Conservation (phyloP, 2,888 invertebrate genomes). For the Dynastes grantii region DNA sequence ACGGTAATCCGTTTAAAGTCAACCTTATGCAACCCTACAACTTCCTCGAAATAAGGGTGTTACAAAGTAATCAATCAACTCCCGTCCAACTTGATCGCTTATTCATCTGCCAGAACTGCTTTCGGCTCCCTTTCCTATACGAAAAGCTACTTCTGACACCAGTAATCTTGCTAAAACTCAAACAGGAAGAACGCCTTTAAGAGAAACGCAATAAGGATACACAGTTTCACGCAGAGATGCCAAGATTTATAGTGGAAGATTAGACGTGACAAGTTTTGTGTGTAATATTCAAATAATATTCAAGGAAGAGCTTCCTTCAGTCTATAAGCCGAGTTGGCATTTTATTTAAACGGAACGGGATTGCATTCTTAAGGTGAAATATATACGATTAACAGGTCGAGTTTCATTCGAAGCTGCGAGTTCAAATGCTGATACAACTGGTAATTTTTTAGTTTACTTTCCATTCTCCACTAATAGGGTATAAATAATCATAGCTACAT, state of each 20-base stretch:
- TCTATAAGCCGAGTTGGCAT: too few species aligned
- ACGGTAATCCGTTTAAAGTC: conserved; percentile 11
- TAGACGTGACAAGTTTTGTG: background rate
- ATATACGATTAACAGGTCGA: too few species aligned
- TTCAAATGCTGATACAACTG: too few species aligned
- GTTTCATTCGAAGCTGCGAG: too few species aligned
- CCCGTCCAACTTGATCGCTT: conserved; percentile 40
- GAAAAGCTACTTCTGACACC: conserved; percentile 7
- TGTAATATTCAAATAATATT: conserved; percentile 2
- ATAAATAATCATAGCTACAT: too few species aligned
- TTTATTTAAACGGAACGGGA: too few species aligned
- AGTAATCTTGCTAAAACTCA: conserved; percentile 39
- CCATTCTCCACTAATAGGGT: too few species aligned
- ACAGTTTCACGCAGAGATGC: background rate
- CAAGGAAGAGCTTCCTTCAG: background rate
- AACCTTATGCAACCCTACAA: background rate
- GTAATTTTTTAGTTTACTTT: too few species aligned
- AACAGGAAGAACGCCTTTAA: background rate
- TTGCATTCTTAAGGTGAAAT: too few species aligned
- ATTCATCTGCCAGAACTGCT: conserved; percentile 13
- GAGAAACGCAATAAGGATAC: conserved; percentile 1
- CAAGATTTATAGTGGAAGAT: background rate
- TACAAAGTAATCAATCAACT: conserved; percentile 40
- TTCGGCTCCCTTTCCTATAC: conserved; percentile 1
- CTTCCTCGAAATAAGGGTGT: conserved; percentile 36